Evolutionary conservation across 2,888 invertebrate species (phyloP), one percentile per base, ranked within the genome.

Genomic region (Ceratothoa steindachneri): DNA sequence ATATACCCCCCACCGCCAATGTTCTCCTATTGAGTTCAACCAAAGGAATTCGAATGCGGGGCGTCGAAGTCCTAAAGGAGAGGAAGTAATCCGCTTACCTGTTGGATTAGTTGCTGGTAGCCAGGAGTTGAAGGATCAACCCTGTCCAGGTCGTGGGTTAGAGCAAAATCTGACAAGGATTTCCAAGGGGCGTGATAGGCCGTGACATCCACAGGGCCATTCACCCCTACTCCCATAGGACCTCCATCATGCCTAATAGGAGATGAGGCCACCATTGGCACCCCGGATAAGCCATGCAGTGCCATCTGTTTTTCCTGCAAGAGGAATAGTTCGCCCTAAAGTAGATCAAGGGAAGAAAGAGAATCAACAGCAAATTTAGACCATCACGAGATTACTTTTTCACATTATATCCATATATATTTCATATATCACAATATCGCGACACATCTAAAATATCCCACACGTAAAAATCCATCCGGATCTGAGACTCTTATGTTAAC

Each of bases 111-210:
- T 85, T 97, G 96, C 84, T 97, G 97, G 86, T 96, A 97, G 81
- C 96, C 95, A n/a, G 96, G 94, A 73, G 90, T 90, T 81, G 90
- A 90, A 81, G 91, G 91, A 83, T 93, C 93, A 80, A 93, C 84
- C 83, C 90, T 87, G 82, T 97, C 96, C 74, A 96, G 88, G 85
- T 97, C 96, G 7, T 95, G 93, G 84, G 96, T 95, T 81, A 96
- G 89, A 80, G 96, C 96, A 86, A 96, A 97, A 86, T 97, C 97
- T 73, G 93, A 92, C 71, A 97, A 89, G 77, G 96, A 95, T 87
- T 97, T 96, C 97, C 97, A 97, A 60, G 94, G 95, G 73, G 95
- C 96, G 86, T 97, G 96, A 88, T 96, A 98, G 80, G 95, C 94
- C 82, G 90, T 90, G 30, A 92, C 91, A 86, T 97, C 97, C 74